phyloP scores from a whole-genome alignment of 2,113 vertebrate genomes.

The Gymnogyps californianus region DNA sequence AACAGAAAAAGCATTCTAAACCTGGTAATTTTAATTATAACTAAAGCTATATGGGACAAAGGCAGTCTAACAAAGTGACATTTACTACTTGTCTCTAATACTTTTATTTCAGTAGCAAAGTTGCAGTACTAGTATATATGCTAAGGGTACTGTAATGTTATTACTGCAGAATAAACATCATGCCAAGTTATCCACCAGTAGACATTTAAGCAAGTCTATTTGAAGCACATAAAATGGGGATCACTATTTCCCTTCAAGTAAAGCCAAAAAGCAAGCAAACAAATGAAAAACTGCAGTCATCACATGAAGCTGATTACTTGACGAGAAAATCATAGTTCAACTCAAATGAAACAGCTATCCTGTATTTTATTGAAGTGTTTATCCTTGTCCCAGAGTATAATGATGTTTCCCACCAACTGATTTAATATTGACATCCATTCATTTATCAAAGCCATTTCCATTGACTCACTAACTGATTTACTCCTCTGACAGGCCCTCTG shows the following conservation, averaged over 20 bases:
- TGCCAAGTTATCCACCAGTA: not conserved
- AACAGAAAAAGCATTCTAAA: not conserved
- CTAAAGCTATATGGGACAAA: not conserved
- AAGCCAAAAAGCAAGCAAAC: not conserved
- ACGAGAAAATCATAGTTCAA: not conserved
- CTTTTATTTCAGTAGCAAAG: not conserved
- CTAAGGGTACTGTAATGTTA: not conserved
- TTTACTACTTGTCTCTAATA: not conserved
- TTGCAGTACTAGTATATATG: not conserved
- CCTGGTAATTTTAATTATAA: not conserved
- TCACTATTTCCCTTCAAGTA: not conserved
- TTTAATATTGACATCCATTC: slow-evolving; percentile 34
- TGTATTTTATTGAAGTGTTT: slow-evolving; percentile 51
- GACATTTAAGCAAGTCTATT: not conserved
- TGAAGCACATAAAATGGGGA: not conserved
- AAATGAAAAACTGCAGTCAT: not conserved
- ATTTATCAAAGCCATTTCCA: slow-evolving; percentile 52
- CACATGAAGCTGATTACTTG: not conserved
- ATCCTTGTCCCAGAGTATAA: not conserved
- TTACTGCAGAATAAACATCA: not conserved
- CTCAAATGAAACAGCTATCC: not conserved
- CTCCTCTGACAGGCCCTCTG: slow-evolving; percentile 21
- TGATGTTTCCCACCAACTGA: slow-evolving; percentile 18
- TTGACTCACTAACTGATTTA: slow-evolving; percentile 55
- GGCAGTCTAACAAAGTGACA: not conserved